Evolutionary conservation across 2,888 invertebrate species (phyloP).

Genomic region (Aphodius sticticus): DNA sequence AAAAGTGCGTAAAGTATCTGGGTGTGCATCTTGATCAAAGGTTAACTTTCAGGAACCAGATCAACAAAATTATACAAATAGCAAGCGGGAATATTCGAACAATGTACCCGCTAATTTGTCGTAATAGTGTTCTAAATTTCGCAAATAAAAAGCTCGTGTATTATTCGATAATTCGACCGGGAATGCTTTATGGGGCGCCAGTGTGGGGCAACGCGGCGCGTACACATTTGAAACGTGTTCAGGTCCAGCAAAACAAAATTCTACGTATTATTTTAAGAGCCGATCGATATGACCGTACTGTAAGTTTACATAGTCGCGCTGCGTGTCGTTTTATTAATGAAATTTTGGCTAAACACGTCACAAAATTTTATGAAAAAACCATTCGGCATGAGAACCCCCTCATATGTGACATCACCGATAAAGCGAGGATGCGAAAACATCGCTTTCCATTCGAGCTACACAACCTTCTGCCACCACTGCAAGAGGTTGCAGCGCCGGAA

Average conservation of each 20-base stretch:
- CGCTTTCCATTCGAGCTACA: background rate
- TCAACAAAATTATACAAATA: background rate
- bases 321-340: background rate
- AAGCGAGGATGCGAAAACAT: background rate
- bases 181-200: background rate
- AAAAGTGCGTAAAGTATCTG: background rate
- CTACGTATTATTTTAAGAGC: background rate
- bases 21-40: background rate
- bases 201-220: background rate
- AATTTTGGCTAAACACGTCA: background rate
- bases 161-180: background rate
- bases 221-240: background rate
- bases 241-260: background rate
- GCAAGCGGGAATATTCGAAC: background rate
- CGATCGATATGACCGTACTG: background rate
- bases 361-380: constrained; percentile 10
- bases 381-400: background rate
- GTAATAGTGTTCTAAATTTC: background rate
- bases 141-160: constrained; percentile 10
- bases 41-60: constrained; percentile 6
- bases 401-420: background rate
- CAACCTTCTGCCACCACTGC: background rate
- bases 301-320: background rate
- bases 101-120: constrained; percentile 7
- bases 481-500: background rate